These are phyloP conservation scores for Chaetorhynchus papuensis DNA, from an alignment of 2,113 vertebrate species.

Conservation along the genomic window DNA sequence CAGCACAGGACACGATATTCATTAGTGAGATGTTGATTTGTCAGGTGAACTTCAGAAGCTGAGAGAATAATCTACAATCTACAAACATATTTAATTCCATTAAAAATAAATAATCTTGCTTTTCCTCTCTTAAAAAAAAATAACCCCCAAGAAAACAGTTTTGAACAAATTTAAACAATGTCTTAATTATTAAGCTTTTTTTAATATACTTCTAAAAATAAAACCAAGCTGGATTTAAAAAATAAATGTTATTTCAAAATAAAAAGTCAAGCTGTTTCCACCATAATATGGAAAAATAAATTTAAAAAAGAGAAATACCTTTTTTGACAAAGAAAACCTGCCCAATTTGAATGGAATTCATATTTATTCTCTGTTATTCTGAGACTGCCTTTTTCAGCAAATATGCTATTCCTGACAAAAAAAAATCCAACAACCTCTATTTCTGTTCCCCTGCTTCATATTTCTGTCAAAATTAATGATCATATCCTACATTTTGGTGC, in stretches of 20 bases:
- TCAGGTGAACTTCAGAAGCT: not conserved
- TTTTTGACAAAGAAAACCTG: not conserved
- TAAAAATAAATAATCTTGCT: not conserved
- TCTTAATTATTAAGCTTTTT: not conserved
- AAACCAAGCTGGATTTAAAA: not conserved
- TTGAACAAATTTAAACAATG: not conserved
- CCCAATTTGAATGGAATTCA: not conserved
- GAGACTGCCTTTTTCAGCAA: not conserved
- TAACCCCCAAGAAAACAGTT: not conserved
- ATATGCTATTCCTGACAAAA: not conserved
- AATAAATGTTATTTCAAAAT: not conserved
- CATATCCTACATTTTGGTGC: not conserved
- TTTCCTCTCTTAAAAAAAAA: not conserved
- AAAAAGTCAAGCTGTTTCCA: not conserved
- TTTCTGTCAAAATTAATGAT: conserved; percentile 27
- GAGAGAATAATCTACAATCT: not conserved
- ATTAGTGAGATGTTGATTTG: not conserved
- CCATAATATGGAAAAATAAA: not conserved
- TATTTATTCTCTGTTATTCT: not conserved
- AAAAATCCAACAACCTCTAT: not conserved
- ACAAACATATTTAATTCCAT: not conserved
- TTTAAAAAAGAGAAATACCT: rapidly evolving
- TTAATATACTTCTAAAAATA: not conserved
- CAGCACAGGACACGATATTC: not conserved
- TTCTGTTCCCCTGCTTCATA: not conserved